Evolutionary conservation across 2,797 vertebrate species (phyloP), one percentile per base, ranked within the genome.

Genomic region (Manis pentadactyla): DNA sequence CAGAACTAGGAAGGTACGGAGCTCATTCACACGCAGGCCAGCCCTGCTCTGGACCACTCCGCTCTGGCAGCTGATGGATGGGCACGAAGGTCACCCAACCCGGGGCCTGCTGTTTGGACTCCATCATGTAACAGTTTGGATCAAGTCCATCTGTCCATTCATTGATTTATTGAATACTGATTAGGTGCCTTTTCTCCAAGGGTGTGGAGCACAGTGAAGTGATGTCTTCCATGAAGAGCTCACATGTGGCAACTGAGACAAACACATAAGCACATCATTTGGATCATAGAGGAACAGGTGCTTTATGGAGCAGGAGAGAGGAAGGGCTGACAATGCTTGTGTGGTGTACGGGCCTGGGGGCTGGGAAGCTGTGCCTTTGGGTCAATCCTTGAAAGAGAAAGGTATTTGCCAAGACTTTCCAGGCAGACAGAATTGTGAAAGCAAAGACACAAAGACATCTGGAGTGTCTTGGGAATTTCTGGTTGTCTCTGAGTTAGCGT

Each of bases 21-120:
- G 55, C 83, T 29, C 25, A 78, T 68, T 74, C 85, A 82, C 82
- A 97, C 92, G 23, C 90, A 53, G 84, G 53, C 51, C 73, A 73
- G 81, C 17, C 61, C 39, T 61, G 61, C 34, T 75, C 82, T 5
- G 42, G 39, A 42, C 64, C 7, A 1, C 37, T 23, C 29, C 25
- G n/a, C 57, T 53, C 9, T 7, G 7, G 31, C 34, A 4, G 37
- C 15, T 21, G 29, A 12, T 37, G 66, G 59, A 82, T 10, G n/a
- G 55, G 23, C 14, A 3, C 0, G 17, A 63, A 23, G 59, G 71
- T 75, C 42, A 15, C 59, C 18, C 0, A 0, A 8, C 23, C 0
- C 18, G 46, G 27, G 64, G 18, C 10, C 46, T 1, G 1, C 39
- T 19, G 69, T 73, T 39, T 64, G 71, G 83, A 53, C 85, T 59